phyloP scores from a whole-genome alignment of 2,888 invertebrate genomes.

The Andrena camellia region DNA sequence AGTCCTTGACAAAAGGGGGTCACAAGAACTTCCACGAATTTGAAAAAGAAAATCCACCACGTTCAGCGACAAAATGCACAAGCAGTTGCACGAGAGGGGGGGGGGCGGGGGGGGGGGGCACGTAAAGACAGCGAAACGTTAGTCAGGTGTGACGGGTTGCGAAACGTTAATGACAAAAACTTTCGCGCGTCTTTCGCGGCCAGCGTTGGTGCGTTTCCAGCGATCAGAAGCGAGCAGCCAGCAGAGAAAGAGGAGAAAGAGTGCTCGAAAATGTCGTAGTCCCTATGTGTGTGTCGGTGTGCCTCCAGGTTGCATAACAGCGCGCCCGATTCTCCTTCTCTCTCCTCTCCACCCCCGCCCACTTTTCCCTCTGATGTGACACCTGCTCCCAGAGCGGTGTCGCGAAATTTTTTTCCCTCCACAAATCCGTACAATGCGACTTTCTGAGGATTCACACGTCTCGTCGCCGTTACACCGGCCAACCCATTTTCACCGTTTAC shows the following conservation, averaged over 20 bases:
- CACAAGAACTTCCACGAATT: background rate
- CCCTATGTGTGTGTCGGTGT: conserved; percentile 20
- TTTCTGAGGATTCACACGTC: conserved; percentile 32
- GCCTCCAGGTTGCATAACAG: conserved; percentile 65
- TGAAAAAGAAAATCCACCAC: background rate
- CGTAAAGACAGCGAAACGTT: conserved; percentile 6
- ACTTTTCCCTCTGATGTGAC: conserved; percentile 30
- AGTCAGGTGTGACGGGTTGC: conserved; percentile 29
- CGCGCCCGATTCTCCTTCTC: conserved; percentile 38
- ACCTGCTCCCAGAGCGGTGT: conserved; percentile 40
- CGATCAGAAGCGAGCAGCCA: conserved; percentile 18
- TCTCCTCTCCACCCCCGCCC: conserved; percentile 25
- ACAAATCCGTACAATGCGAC: conserved; percentile 33
- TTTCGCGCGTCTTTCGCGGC: conserved; percentile 16
- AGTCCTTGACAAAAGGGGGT: background rate
- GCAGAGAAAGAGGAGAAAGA: conserved; percentile 27
- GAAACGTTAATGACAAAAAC: conserved; percentile 24
- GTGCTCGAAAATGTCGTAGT: conserved; percentile 72
- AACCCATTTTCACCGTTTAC: conserved; percentile 29
- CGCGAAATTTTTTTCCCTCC: conserved; percentile 33
- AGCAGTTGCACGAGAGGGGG: background rate
- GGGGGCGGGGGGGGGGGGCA: background rate
- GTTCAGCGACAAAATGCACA: background rate
- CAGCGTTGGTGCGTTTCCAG: conserved; percentile 22
- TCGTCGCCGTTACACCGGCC: conserved; percentile 10